Evolutionary conservation across 2,888 invertebrate genomes (phyloP), one percentile per base, ranked within the genome.

Genomic region (Drosophila kanekoi): DNA sequence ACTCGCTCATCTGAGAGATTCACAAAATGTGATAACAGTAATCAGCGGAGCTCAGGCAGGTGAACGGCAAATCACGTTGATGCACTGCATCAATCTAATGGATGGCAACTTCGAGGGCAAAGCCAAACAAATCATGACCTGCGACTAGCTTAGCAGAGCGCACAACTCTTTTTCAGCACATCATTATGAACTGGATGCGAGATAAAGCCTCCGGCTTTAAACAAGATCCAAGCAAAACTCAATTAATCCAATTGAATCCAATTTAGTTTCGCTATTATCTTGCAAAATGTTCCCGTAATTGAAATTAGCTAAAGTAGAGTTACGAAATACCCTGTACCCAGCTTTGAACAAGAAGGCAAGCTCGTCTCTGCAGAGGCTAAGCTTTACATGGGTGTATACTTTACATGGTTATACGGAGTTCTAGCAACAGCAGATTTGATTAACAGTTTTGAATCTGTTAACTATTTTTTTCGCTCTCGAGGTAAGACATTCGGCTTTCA

Each of bases 231-330:
- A 20, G 18, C 43, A 4, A 14, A 65, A 54, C 40, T 63, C 72
- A 81, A 81, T 81, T 81, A 71, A 63, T 66, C 66, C 82, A 87
- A 82, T 84, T 82, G 68, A 84, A 75, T 43, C 48, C 79, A 82
- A 82, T 82, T 85, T 75, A 76, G 63, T 14, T 58, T 20, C 45
- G 32, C 54, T 13, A 35, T 74, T 58, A 45, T 43, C 20, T 28
- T 14, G 11, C 33, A 40, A 40, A 45, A 28, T 37, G 32, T n/a
- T 13, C 16, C 32, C 37, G 35, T 23, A 13, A n/a, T 40, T 33
- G 37, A 18, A 28, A 9, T 32, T 16, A 44, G 11, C 18, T 11
- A 40, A 14, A 0, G 43, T 20, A 9, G 18, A 13, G 6, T 23
- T 13, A 9, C 0, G n/a, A 35, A 35, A 5, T 9, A 16, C 49